Evolutionary conservation across 2,797 vertebrate species (phyloP).

Genomic region (Clarias pachynema): DNA sequence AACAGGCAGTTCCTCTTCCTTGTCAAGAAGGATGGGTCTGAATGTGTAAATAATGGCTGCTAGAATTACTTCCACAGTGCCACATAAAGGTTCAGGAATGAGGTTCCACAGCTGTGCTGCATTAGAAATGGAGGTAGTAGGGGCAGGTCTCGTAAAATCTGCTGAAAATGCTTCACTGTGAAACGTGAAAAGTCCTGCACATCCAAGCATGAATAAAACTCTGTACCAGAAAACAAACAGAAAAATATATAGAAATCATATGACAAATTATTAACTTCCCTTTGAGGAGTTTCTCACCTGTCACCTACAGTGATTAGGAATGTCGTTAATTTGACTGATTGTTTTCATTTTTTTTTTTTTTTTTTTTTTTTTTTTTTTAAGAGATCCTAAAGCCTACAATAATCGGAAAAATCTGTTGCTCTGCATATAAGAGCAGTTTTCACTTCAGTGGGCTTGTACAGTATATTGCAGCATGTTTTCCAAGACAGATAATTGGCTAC

Average conservation of each 20-base stretch:
- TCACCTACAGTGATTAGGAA: neutral
- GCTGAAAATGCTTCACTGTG: constrained; percentile 20
- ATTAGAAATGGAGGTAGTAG: constrained; percentile 30
- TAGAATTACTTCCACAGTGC: constrained; percentile 50
- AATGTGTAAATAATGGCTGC: constrained; percentile 58
- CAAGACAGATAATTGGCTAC: constrained; percentile 74
- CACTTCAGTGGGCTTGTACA: constrained; percentile 29
- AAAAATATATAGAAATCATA: neutral
- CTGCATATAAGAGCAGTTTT: constrained; percentile 11
- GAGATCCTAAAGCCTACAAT: constrained; percentile 40
- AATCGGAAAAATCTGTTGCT: constrained; percentile 19
- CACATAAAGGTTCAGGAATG: constrained; percentile 46
- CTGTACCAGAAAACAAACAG: neutral
- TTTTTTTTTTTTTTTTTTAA: neutral
- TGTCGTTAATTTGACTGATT: too few species aligned
- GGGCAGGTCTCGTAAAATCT: constrained; percentile 17
- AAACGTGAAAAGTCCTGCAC: neutral
- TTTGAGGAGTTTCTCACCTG: neutral
- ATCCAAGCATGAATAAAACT: neutral
- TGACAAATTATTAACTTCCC: neutral
- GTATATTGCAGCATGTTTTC: constrained; percentile 30
- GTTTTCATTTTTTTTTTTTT: too few species aligned
- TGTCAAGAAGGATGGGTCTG: constrained; percentile 41
- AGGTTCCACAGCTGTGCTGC: constrained; percentile 59
- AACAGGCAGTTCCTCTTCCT: constrained; percentile 35